These are phyloP conservation scores for Dasyornis broadbenti DNA, from an alignment of 2,113 vertebrate genomes.

Conservation along the genomic window DNA sequence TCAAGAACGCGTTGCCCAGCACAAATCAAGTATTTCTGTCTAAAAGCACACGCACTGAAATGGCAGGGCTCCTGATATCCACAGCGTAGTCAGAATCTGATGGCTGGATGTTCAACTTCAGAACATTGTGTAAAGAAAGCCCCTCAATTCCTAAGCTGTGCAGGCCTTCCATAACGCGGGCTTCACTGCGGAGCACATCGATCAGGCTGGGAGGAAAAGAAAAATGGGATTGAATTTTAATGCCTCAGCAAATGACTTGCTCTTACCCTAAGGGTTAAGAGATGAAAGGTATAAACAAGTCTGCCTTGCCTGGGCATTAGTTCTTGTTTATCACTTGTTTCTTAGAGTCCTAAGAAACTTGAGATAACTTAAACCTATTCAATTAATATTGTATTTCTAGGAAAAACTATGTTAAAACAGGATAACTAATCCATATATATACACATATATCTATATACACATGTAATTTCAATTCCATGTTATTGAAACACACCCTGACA, in stretches of 20 bases:
- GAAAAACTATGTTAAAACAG: background rate
- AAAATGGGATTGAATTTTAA: background rate
- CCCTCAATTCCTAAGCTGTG: slow-evolving; percentile 88
- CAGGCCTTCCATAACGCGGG: slow-evolving; percentile 92
- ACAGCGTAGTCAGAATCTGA: slow-evolving; percentile 92
- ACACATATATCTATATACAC: no score
- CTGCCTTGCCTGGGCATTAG: background rate
- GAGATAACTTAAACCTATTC: background rate
- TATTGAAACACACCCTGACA: background rate
- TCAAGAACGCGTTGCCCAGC: background rate
- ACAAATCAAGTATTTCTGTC: background rate
- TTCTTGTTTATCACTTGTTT: background rate
- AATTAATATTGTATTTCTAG: background rate
- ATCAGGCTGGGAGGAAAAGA: slow-evolving; percentile 77
- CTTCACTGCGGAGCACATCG: slow-evolving; percentile 91
- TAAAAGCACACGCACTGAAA: slow-evolving; percentile 78
- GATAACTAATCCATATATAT: background rate
- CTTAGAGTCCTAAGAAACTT: background rate
- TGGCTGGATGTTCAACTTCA: slow-evolving; percentile 91
- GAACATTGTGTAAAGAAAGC: slow-evolving; percentile 85
- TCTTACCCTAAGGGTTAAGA: background rate
- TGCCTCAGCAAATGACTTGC: background rate
- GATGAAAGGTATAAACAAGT: background rate
- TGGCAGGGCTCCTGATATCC: slow-evolving; percentile 90
- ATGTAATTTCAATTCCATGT: background rate